These are phyloP conservation scores for Motacilla tschutschensis DNA, from an alignment of 2,113 vertebrate species.

Conservation along the genomic window DNA sequence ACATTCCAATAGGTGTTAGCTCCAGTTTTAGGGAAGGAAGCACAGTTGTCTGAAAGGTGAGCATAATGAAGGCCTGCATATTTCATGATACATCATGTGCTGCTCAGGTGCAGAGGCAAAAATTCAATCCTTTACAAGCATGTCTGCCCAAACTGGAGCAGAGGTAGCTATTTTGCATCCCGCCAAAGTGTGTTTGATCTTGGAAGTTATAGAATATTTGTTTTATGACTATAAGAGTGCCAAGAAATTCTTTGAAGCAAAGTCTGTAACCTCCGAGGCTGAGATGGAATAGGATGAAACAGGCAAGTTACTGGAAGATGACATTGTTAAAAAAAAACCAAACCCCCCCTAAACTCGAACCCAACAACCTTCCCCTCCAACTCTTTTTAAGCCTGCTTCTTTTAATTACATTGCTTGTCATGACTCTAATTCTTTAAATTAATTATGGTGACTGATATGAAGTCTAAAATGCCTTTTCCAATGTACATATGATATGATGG, in stretches of 20 bases:
- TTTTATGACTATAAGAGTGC: constrained; percentile 58
- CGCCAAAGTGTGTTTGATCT: constrained; percentile 49
- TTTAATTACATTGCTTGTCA: constrained; percentile 48
- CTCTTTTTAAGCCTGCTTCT: background rate
- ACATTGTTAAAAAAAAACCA: background rate
- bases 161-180: constrained; percentile 41
- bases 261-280: constrained; percentile 40
- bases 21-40: background rate
- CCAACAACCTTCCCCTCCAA: background rate
- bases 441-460: constrained; percentile 23
- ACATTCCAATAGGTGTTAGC: background rate
- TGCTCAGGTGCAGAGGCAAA: constrained; percentile 54
- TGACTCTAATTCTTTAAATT: constrained; percentile 33
- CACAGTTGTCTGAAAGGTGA: background rate
- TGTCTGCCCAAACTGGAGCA: constrained; percentile 36
- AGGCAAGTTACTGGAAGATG: constrained; percentile 41
- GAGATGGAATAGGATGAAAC: constrained; percentile 56
- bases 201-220: constrained; percentile 55
- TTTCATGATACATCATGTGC: constrained; percentile 37
- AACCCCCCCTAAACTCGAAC: background rate
- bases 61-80: background rate
- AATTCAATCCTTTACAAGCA: constrained; percentile 25
- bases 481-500: background rate
- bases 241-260: constrained; percentile 59
- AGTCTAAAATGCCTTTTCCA: constrained; percentile 19